Conservation (phyloP, 2,797 vertebrate genomes). For the Gallinago nigripennis region DNA sequence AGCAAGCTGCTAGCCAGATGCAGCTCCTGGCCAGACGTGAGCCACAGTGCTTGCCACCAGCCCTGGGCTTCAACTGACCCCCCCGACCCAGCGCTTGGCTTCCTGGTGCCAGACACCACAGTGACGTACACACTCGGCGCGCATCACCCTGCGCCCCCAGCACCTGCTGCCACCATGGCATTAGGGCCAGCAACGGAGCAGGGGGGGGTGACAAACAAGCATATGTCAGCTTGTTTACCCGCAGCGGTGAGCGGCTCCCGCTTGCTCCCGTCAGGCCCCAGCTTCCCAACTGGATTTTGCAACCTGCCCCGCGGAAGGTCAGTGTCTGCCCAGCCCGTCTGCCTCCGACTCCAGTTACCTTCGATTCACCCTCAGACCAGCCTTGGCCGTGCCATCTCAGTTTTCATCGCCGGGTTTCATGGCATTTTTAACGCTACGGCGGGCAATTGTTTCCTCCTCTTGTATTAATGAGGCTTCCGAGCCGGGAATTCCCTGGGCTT, state of each 20-base stretch:
- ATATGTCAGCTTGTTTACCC: not conserved
- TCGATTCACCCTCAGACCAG: rapidly evolving
- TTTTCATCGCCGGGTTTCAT: not conserved
- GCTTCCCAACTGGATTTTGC: not conserved
- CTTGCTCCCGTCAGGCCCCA: not conserved
- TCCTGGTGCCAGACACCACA: not conserved
- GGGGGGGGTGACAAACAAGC: not conserved
- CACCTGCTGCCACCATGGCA: not conserved
- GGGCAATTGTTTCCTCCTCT: not conserved
- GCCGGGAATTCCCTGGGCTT: not conserved
- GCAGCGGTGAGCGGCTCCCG: rapidly evolving
- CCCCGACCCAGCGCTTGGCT: rapidly evolving
- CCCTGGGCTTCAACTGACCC: rapidly evolving
- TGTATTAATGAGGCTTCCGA: not conserved
- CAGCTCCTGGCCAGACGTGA: not conserved
- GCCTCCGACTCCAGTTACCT: not conserved
- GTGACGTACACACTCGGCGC: rapidly evolving
- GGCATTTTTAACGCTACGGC: not conserved
- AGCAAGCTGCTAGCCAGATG: not conserved
- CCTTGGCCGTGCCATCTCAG: not conserved
- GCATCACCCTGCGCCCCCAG: not conserved
- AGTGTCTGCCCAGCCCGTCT: rapidly evolving
- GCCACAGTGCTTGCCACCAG: not conserved
- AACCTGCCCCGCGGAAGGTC: not conserved
- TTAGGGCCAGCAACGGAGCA: not conserved